phyloP scores from a whole-genome alignment of 2,888 invertebrate genomes.

The Nephrotoma guestfalica region DNA sequence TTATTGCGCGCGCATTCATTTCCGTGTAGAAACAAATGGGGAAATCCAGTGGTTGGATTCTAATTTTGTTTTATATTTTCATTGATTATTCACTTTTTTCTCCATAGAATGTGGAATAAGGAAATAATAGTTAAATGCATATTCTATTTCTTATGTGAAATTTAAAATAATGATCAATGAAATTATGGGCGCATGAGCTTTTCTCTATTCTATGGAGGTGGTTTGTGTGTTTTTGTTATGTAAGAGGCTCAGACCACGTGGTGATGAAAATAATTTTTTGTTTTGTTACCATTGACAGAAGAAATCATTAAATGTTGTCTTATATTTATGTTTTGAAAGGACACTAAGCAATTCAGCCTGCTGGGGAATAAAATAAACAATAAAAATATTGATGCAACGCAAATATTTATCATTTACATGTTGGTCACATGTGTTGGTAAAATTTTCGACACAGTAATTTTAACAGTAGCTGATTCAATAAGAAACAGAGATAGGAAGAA shows the following conservation, averaged over 20 bases:
- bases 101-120: not conserved
- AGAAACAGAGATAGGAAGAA: too few relatives aligned
- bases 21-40: not conserved
- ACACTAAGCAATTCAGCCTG: too few relatives aligned
- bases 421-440: too few relatives aligned
- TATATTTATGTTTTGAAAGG: too few relatives aligned
- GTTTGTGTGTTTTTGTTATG: not conserved
- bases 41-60: too few relatives aligned
- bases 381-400: too few relatives aligned
- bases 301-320: too few relatives aligned
- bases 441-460: too few relatives aligned
- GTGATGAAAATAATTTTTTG: not conserved
- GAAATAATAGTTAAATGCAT: not conserved
- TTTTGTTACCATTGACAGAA: too few relatives aligned
- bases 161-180: not conserved
- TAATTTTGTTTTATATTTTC: not conserved
- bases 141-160: not conserved
- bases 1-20: not conserved
- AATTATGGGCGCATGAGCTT: not conserved
- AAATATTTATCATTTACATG: too few relatives aligned
- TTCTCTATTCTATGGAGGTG: not conserved
- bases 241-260: not conserved
- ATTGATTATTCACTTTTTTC: not conserved
- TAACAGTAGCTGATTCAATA: too few relatives aligned
- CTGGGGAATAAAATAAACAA: too few relatives aligned